These are phyloP conservation scores for Exocentrus adspersus DNA, from an alignment of 2,888 invertebrate species.

Conservation along the genomic window DNA sequence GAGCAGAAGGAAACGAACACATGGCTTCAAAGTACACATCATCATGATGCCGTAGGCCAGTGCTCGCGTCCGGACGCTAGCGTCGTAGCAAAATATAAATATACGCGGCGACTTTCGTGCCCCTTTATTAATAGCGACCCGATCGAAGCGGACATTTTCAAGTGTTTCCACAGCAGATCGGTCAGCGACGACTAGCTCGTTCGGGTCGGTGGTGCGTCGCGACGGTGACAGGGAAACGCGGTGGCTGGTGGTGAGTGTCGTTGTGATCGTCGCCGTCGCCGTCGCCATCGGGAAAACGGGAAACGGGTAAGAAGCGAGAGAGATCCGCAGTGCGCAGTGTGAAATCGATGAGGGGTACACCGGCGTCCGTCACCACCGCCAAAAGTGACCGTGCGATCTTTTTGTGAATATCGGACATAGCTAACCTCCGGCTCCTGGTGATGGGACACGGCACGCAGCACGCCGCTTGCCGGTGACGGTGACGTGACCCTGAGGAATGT, in stretches of 20 bases:
- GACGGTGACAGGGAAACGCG: slow-evolving; percentile 20
- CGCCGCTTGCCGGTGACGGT: slow-evolving; percentile 63
- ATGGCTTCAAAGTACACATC: slow-evolving; percentile 34
- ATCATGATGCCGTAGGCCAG: slow-evolving; percentile 43
- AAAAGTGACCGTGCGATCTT: slow-evolving; percentile 28
- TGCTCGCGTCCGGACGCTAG: slow-evolving; percentile 47
- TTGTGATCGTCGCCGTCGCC: slow-evolving; percentile 20
- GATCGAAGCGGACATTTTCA: slow-evolving; percentile 43
- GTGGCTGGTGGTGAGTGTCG: slow-evolving; percentile 37
- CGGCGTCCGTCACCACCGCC: slow-evolving; percentile 34
- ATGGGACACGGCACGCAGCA: slow-evolving; percentile 56
- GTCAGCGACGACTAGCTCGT: slow-evolving; percentile 29
- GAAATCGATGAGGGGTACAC: slow-evolving; percentile 54
- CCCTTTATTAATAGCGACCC: slow-evolving; percentile 53
- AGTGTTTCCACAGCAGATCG: slow-evolving; percentile 33
- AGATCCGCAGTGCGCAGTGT: slow-evolving; percentile 50
- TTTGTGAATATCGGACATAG: slow-evolving; percentile 13
- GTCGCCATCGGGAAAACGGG: slow-evolving; percentile 14
- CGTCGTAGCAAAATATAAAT: slow-evolving; percentile 53
- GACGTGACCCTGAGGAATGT: slow-evolving; percentile 73
- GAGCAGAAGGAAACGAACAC: slow-evolving; percentile 35
- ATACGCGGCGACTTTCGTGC: slow-evolving; percentile 46
- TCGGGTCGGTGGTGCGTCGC: slow-evolving; percentile 23
- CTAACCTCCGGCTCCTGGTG: slow-evolving; percentile 48
- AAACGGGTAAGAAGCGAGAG: not conserved